Evolutionary conservation across 2,797 vertebrate species (phyloP).

Genomic region (Enteromius paludinosus): DNA sequence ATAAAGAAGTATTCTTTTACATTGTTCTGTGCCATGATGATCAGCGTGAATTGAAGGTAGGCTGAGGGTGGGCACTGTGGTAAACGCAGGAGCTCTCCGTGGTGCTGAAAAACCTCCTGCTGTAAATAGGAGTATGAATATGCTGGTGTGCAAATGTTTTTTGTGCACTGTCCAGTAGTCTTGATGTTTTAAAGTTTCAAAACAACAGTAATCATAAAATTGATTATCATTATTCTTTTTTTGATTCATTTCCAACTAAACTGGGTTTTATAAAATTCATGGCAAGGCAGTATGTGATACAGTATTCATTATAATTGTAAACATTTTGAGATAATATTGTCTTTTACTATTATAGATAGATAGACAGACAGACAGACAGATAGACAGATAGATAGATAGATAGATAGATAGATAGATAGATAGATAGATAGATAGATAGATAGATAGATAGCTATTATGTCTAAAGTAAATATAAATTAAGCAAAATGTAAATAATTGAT

Average conservation of each 20-base stretch:
- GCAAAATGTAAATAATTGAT: too few species aligned
- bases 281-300: not conserved
- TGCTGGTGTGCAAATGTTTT: conserved; percentile 16
- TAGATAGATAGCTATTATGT: not conserved
- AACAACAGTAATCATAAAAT: not conserved
- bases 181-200: not conserved
- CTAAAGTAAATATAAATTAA: too few species aligned
- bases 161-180: not conserved
- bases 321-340: not conserved
- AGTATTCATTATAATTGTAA: not conserved
- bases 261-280: not conserved
- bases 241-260: not conserved
- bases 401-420: too few species aligned
- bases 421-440: too few species aligned
- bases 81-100: conserved; percentile 54
- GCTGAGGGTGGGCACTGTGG: conserved; percentile 23
- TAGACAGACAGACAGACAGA: not conserved
- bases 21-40: conserved; percentile 38
- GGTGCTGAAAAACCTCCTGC: conserved; percentile 56
- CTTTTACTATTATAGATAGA: not conserved
- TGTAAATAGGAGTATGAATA: conserved; percentile 18
- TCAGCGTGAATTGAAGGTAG: not conserved
- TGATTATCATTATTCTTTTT: not conserved
- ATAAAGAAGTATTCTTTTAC: conserved; percentile 28
- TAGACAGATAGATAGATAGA: too few species aligned